phyloP scores from a whole-genome alignment of 2,113 vertebrate genomes.

The Eulacestoma nigropectus region DNA sequence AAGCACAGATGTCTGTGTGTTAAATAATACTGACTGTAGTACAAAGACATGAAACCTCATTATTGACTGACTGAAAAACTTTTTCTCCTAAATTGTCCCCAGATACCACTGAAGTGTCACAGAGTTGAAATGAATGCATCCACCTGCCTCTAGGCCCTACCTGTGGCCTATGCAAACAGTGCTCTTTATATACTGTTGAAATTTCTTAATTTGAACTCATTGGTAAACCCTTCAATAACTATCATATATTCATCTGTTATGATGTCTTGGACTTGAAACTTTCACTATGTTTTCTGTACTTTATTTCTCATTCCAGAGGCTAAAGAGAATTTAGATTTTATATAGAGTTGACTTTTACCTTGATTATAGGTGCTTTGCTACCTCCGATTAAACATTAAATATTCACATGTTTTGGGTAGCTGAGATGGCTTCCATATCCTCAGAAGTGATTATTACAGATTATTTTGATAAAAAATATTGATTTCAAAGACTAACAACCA shows the following conservation, averaged over 20 bases:
- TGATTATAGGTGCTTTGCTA: background rate
- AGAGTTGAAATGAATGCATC: background rate
- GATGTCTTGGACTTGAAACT: background rate
- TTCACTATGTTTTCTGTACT: background rate
- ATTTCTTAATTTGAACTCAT: background rate
- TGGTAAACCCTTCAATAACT: background rate
- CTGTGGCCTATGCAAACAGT: background rate
- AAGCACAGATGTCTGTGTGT: background rate
- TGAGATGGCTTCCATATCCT: background rate
- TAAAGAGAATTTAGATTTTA: constrained; percentile 1
- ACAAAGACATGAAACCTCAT: background rate
- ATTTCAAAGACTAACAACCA: background rate
- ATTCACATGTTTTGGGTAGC: background rate
- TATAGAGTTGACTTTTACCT: background rate
- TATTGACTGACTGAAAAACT: background rate
- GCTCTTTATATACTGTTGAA: background rate
- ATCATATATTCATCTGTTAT: background rate
- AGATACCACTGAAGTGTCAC: background rate
- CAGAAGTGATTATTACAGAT: background rate
- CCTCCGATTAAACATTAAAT: background rate
- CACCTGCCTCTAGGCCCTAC: background rate
- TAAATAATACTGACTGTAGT: background rate
- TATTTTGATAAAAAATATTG: background rate
- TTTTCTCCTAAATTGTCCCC: background rate
- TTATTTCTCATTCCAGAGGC: background rate